Conservation (phyloP, 2,888 invertebrate genomes). For the Nephrotoma flavescens region DNA sequence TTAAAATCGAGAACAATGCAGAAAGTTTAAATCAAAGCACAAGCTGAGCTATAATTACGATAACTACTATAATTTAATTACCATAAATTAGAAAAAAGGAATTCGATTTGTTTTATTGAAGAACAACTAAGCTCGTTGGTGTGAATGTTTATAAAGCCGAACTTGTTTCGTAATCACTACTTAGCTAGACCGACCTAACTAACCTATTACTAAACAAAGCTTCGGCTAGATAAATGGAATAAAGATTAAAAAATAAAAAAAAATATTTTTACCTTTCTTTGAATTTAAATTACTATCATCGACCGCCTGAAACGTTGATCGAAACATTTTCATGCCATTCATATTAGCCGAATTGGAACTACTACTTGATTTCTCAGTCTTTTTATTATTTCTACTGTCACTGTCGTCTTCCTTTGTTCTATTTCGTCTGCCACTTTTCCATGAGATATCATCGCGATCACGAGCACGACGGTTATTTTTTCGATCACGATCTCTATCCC, state of each 20-base stretch:
- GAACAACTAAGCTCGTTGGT: too few relatives aligned
- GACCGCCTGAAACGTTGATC: conserved; percentile 15
- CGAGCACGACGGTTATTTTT: conserved; percentile 5
- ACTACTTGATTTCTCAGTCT: conserved; percentile 5
- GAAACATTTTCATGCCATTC: conserved; percentile 11
- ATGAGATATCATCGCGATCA: conserved; percentile 3
- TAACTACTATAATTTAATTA: too few relatives aligned
- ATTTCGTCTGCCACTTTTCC: conserved; percentile 2
- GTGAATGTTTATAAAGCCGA: too few relatives aligned
- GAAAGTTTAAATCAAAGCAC: too few relatives aligned
- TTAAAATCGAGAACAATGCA: too few relatives aligned
- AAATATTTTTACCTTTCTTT: conserved; percentile 6
- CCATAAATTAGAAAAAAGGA: too few relatives aligned
- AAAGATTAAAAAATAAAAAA: background rate
- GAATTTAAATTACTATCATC: conserved; percentile 9
- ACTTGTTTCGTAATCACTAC: too few relatives aligned
- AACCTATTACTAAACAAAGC: too few relatives aligned
- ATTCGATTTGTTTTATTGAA: too few relatives aligned
- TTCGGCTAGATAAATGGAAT: too few relatives aligned
- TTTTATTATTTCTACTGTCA: conserved; percentile 6
- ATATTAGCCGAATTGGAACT: background rate
- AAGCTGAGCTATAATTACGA: too few relatives aligned
- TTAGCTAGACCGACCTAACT: too few relatives aligned
- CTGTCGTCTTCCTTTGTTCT: conserved; percentile 5
- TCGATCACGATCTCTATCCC: conserved; percentile 5